A percentile compares a stretch with the other conserved stretches of the same genome.
These are phyloP conservation scores for Ormyrus nitidulus DNA, from an alignment of 2,888 invertebrate species.

Conservation along the genomic window DNA sequence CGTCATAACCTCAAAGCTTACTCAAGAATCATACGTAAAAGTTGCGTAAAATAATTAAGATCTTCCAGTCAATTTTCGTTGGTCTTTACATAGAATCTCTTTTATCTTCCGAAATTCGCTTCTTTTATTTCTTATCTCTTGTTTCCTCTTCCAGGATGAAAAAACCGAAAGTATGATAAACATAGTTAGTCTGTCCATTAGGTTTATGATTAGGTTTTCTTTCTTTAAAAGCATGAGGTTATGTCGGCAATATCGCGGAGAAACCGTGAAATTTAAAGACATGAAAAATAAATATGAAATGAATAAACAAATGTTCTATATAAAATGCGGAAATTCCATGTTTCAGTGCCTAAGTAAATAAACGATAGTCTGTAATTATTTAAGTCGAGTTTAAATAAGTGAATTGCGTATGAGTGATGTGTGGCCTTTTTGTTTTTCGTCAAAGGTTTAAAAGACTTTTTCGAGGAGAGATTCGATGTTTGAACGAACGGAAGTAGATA, in stretches of 20 bases:
- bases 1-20: conserved; percentile 28
- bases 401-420: conserved; percentile 58
- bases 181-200: conserved; percentile 20
- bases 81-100: conserved; percentile 26
- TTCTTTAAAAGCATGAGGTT: conserved; percentile 23
- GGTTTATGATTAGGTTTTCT: conserved; percentile 21
- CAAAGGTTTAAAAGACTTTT: conserved; percentile 40
- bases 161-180: neutral
- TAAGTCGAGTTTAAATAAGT: conserved; percentile 56
- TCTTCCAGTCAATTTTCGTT: conserved; percentile 40
- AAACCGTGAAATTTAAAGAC: neutral
- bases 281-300: conserved; percentile 25
- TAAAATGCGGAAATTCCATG: conserved; percentile 66
- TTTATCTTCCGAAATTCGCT: conserved; percentile 45
- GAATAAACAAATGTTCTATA: conserved; percentile 34
- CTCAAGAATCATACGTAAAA: conserved; percentile 28
- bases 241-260: neutral
- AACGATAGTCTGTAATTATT: conserved; percentile 64
- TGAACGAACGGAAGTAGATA: conserved; percentile 2
- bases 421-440: conserved; percentile 62
- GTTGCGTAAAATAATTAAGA: neutral
- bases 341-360: conserved; percentile 71
- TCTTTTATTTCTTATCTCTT: conserved; percentile 20
- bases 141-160: conserved; percentile 40
- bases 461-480: conserved; percentile 17